Base-by-base conservation (phyloP, 2,888 invertebrate genomes). In the Mimumesa dahlbomi region DNA sequence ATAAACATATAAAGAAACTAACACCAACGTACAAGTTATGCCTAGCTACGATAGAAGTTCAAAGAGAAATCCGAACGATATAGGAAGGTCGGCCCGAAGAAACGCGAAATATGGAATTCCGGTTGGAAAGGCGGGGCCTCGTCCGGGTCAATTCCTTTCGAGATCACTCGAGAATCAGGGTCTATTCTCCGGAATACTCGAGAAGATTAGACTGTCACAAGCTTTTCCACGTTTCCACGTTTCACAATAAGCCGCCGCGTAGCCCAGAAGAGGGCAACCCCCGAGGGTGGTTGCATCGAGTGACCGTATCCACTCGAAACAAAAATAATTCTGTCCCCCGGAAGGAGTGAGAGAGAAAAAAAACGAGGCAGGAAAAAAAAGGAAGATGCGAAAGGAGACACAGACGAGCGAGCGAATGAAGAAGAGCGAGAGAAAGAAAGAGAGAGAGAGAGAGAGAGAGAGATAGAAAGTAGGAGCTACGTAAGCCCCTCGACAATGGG, bases 221-320 rank as follows among this genome's bases (percentile, higher is more conserved):
- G 85, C 81, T 86, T 88, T 87, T 86, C 85, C 85, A 80, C 81
- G 83, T 86, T 87, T 82, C 67, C 77, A 75, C 75, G 77, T 83
- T 82, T 83, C 78, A 80, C 82, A 83, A 85, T 83, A 80, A 84
- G 82, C 82, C 73, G 75, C 70, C 66, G 76, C 63, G 76, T 31
- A 62, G 59, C 65, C 56, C 54, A 49, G 46, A 54, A 58, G 67
- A 65, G 61, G 77, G 56, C 65, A 40, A 38, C 58, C 70, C 58
- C 59, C 74, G 72, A 59, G 80, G 79, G 77, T 68, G 70, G 75
- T 59, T 71, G 81, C 84, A 86, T 85, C 85, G 87, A 87, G 87
- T 88, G 88, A 89, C 88, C 89, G 87, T 87, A 88, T 87, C 87
- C 88, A 88, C 89, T 89, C 82, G 87, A 88, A 86, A 85, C 84